phyloP scores from a whole-genome alignment of 2,797 vertebrate species.

The Zenarchopterus dispar region DNA sequence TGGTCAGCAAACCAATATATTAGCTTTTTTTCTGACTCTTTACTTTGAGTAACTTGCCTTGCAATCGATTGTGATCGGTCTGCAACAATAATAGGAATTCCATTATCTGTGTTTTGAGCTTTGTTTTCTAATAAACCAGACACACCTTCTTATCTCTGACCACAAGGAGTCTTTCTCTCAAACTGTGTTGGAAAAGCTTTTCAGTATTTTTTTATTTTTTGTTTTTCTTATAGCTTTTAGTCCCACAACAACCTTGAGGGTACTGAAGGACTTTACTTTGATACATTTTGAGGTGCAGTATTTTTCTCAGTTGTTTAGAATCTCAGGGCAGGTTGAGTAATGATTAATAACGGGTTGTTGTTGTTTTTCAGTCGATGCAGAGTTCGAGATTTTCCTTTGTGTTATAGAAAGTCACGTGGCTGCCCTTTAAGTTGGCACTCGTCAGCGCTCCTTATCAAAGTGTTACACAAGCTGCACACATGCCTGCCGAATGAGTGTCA shows the following conservation, averaged over 20 bases:
- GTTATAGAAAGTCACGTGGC: constrained; percentile 15
- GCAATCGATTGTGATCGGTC: constrained; percentile 2
- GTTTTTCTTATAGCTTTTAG: constrained; percentile 2
- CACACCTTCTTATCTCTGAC: not conserved
- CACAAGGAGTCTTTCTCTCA: not conserved
- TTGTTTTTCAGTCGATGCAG: constrained; percentile 3
- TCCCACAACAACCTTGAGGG: constrained; percentile 1
- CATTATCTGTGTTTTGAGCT: constrained; percentile 14
- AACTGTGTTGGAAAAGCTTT: not conserved
- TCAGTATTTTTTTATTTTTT: not conserved
- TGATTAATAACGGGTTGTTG: constrained; percentile 25
- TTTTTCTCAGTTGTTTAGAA: constrained; percentile 30
- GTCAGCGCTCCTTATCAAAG: constrained; percentile 41
- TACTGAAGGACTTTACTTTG: constrained; percentile 7
- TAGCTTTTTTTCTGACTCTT: not conserved
- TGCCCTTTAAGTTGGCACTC: constrained; percentile 24
- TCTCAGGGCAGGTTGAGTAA: constrained; percentile 8
- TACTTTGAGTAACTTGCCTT: constrained; percentile 2
- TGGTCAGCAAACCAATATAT: constrained; percentile 5
- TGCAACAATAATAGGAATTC: not conserved
- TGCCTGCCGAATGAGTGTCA: constrained; percentile 23
- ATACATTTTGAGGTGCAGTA: constrained; percentile 23
- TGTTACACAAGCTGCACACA: constrained; percentile 25
- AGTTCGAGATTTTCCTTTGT: constrained; percentile 3
- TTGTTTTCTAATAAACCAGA: constrained; percentile 8